Base-by-base conservation (phyloP, 2,888 invertebrate species). In the Mayetiola destructor region DNA sequence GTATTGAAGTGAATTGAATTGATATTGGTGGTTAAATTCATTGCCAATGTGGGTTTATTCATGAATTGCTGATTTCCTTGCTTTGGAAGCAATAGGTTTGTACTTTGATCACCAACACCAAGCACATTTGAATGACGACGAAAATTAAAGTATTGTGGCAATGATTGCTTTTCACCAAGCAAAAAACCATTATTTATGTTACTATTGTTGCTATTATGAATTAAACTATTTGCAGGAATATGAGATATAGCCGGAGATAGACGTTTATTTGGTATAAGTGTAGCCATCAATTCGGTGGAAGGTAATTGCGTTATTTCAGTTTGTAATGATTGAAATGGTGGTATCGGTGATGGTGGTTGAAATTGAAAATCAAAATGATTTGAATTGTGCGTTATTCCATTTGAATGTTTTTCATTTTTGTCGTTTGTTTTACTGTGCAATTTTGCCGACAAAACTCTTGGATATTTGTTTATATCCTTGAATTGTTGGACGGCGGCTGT, bases 311-410 rank as follows among this genome's bases (percentile, higher is more conserved):
- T 37, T 1, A 56, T 37, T 18, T 61, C 64, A 59, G 66, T 59
- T 59, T 71, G 70, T 16, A 71, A 61, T 2, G 71, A 69, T 59
- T 71, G 70, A 60, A 69, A 70, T 56, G 66, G 68, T 1, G 68
- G 67, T 1, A 69, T 68, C 4, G 70, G 67, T 4, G 70, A 67
- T 14, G 68, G 64, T n/a, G 64, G 60, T 29, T 57, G 52, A 53
- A 53, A 5, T 55, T 55, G 55, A n/a, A 55, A 21, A 55, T 55
- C 55, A 36, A 55, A 55, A n/a, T n/a, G n/a, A n/a, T n/a, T n/a
- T n/a, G n/a, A n/a, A n/a, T n/a, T n/a, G n/a, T n/a, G n/a, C n/a
- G 21, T 35, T 55, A 21, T 29, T 35, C 20, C 18, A 30, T 12
- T 48, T 30, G 29, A 32, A 20, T 32, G 29, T 53, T 53, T 30